Conservation (phyloP, 2,888 invertebrate genomes). For the Tipula helvola region DNA sequence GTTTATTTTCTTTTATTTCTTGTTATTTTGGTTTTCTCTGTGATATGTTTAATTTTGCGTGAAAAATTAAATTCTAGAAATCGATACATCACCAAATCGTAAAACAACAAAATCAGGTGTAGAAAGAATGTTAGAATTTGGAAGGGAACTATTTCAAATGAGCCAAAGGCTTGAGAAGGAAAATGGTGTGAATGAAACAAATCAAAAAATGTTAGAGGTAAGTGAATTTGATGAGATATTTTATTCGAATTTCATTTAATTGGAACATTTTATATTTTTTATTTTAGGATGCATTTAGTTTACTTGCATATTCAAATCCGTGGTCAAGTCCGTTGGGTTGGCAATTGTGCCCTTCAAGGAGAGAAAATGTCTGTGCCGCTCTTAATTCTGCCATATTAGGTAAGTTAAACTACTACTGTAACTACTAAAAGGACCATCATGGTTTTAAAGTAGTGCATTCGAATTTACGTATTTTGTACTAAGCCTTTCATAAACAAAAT, state of each 20-base stretch:
- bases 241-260: neutral
- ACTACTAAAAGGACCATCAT: too few species aligned
- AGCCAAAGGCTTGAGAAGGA: constrained; percentile 73
- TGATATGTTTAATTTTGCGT: neutral
- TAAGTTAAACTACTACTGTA: constrained; percentile 31
- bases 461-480: too few species aligned
- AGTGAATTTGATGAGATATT: constrained; percentile 18
- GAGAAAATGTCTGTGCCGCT: constrained; percentile 90
- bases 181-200: constrained; percentile 60
- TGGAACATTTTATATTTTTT: neutral
- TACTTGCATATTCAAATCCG: constrained; percentile 94
- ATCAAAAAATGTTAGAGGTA: constrained; percentile 88
- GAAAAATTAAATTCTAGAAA: constrained; percentile 22
- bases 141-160: constrained; percentile 84
- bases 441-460: too few species aligned
- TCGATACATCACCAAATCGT: constrained; percentile 31
- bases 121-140: constrained; percentile 89
- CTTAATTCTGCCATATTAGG: constrained; percentile 97
- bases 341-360: constrained; percentile 87
- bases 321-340: constrained; percentile 95
- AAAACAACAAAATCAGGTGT: constrained; percentile 46
- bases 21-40: neutral
- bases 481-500: too few species aligned
- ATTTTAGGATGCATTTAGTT: constrained; percentile 86
- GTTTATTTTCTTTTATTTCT: constrained; percentile 14